Percentiles rank a stretch among this genome's conserved stretches.
phyloP scores from a whole-genome alignment of 2,888 invertebrate genomes.

The Seira musarum region DNA sequence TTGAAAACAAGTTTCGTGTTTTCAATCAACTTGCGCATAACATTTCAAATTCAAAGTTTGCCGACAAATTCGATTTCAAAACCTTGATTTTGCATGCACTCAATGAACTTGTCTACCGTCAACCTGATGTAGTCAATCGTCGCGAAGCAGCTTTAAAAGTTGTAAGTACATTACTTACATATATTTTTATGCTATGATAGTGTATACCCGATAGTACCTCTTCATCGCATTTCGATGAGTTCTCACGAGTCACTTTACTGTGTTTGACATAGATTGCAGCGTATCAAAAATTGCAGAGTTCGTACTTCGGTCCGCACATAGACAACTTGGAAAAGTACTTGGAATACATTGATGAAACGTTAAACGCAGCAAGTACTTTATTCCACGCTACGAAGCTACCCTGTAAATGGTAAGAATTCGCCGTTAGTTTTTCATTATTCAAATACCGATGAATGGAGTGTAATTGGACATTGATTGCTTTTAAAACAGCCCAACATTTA shows the following conservation, averaged over 20 bases:
- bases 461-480: background rate
- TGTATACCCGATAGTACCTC: no score
- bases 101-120: constrained; percentile 47
- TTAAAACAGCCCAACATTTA: constrained; percentile 40
- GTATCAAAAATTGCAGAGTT: constrained; percentile 43
- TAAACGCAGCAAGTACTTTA: constrained; percentile 28
- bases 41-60: constrained; percentile 29
- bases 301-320: constrained; percentile 45
- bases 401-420: constrained; percentile 40
- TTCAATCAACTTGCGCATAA: constrained; percentile 44
- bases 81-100: constrained; percentile 48
- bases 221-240: no score
- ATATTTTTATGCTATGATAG: no score
- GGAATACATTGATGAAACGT: constrained; percentile 39
- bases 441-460: background rate
- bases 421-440: background rate
- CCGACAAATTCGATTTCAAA: constrained; percentile 48
- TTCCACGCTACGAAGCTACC: constrained; percentile 39
- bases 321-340: constrained; percentile 39
- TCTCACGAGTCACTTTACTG: background rate
- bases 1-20: constrained; percentile 50
- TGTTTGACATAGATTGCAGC: constrained; percentile 30
- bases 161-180: constrained; percentile 31
- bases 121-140: constrained; percentile 31
- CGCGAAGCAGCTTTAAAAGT: constrained; percentile 41